Evolutionary conservation across 2,113 vertebrate genomes (phyloP), one percentile per base, ranked within the genome.

Genomic region (Argyrosomus japonicus): DNA sequence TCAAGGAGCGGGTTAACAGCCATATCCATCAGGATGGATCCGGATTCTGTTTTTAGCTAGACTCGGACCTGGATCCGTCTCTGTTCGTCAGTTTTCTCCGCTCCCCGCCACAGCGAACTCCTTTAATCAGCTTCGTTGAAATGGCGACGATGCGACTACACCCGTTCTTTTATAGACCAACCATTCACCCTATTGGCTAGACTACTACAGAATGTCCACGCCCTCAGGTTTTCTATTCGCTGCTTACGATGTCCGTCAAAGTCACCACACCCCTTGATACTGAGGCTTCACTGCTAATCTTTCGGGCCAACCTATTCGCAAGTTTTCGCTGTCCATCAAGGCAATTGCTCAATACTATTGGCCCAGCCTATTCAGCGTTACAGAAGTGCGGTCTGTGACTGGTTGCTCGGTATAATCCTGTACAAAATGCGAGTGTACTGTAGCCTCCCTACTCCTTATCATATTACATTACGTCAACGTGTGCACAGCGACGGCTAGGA

Each of bases 21-120:
- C 94, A 94, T 94, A 89, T 95, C 95, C 95, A 95, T 95, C 81
- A 83, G 92, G 95, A 96, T 96, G 94, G 94, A 94, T 95, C 94
- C 94, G 94, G 94, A 95, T 95, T 95, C 86, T 79, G 89, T 92
- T 93, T 92, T 71, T 62, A 76, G 79, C 64, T 89, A 91, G 78
- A 90, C 80, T 83, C 85, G 82, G 90, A 87, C 85, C 90, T 77
- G 91, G 89, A 90, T 90, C 90, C 92, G 86, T 90, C 81, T 85
- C 87, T 78, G 85, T 69, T 85, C 88, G 88, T 82, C 88, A 85
- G 81, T 58, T 68, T 50, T 77, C 82, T 86, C 75, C 71, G 71
- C 53, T 88, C 81, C 87, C 90, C 89, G 68, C 79, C 62, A 77
- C 78, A 0, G 17, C 4, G n/a, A 45, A 40, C 23, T 68, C 73